Base-by-base conservation (phyloP, 1,140 invertebrate genomes). In the Lucilia cuprina region DNA sequence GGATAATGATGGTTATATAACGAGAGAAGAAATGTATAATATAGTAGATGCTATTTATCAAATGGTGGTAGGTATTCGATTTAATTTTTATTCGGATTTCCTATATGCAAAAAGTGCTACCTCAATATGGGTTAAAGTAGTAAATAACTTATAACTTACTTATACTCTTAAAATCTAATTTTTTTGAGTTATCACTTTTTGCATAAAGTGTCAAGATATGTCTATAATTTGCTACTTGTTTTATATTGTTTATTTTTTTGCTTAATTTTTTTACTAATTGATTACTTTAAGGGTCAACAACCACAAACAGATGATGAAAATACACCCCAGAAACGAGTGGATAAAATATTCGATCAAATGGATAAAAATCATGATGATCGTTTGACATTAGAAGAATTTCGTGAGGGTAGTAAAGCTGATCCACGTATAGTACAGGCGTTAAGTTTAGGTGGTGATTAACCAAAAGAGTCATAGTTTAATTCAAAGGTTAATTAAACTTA, bases 1-100 rank as follows among this genome's bases (percentile, higher is more conserved):
- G 34, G 98, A 99, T 92, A 98, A 99, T 91, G 98, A 99, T 91
- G 98, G 98, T 1, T 99, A 96, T 91, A 99, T 99, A 89, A 99
- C 98, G 12, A 93, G 97, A 84, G 96, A 98, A 85, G 98, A 99
- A 92, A 99, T 99, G 98, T 98, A 99, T 89, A 98, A 98, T 91
- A 99, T 99, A 88, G 98, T 99, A 12, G 98, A 99, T 91, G 98
- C 98, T 84, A 99, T 99, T 89, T 99, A 99, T 93, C 97, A 99
- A 92, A 99, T 99, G 98, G 97, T 99, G 93, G 97, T 98, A 94
- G 94, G 96, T 95, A 91, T 35, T 1, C 7, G 9, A 10, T 34
- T 34, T 2, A 84, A 17, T 14, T 74, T 74, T 21, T 55, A 14
- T 41, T 3, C 7, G 2, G 41, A 30, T 3, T 2, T 30, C 25